Conservation (phyloP, 1,140 invertebrate genomes). For the Eumaeus atala region DNA sequence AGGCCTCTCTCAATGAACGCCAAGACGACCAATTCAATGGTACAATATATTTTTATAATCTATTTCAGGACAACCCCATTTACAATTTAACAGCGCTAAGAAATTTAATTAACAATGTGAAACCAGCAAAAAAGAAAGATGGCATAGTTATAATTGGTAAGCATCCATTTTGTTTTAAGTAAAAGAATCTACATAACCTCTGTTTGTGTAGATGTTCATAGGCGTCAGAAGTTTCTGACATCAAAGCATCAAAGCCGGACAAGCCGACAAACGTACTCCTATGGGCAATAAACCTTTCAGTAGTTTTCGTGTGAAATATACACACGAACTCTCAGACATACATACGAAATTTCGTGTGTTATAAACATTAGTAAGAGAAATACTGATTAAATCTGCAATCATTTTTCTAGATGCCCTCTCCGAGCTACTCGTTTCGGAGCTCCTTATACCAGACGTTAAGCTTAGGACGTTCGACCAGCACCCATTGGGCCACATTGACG, state of each 20-base stretch:
- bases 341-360: too few species aligned
- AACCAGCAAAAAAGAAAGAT: constrained; percentile 86
- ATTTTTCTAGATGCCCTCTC: constrained; percentile 77
- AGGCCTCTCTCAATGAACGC: too few species aligned
- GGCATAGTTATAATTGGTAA: constrained; percentile 75
- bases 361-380: too few species aligned
- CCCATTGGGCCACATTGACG: constrained; percentile 71
- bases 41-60: constrained; percentile 13
- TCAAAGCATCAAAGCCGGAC: too few species aligned
- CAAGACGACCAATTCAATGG: too few species aligned
- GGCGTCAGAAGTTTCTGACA: too few species aligned
- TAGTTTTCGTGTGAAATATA: too few species aligned
- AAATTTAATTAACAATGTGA: constrained; percentile 84
- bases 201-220: too few species aligned
- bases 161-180: constrained; percentile 15
- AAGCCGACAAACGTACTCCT: too few species aligned
- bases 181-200: neutral
- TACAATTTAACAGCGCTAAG: constrained; percentile 84
- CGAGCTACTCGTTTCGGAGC: constrained; percentile 85
- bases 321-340: too few species aligned
- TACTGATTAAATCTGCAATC: too few species aligned
- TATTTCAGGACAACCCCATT: constrained; percentile 85
- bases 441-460: constrained; percentile 83
- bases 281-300: too few species aligned
- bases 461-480: constrained; percentile 84